Base-by-base conservation (phyloP, 2,888 invertebrate species). In the Laothoe populi region DNA sequence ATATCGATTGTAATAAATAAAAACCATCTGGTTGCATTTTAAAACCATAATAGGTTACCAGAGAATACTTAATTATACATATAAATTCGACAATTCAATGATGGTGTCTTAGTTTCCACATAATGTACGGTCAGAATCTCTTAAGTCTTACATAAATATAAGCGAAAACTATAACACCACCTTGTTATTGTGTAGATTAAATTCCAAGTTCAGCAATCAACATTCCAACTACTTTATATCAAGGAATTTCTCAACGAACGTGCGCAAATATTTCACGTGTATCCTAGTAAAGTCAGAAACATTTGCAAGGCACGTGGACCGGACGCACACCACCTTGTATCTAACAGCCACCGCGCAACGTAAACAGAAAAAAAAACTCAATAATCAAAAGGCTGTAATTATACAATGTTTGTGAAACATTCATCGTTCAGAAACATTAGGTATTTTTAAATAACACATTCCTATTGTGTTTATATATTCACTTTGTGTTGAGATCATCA, bases 331-430 rank as follows among this genome's bases (percentile, higher is more conserved):
- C 7, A 31, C 7, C 19, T 31, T 10, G 53, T 35, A 10, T 10
- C 13, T 24, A 31, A 4, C 8, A 49, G 16, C n/a, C 48, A 16
- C 26, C 19, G 16, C 10, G 31, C 35, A 53, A 53, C 31, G 35
- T 35, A 53, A 53, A 53, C 35, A 53, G 16, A 53, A 53, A 53
- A 53, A 58, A 53, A 53, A 58, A 23, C 23, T 42, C n/a, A 40
- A 26, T 40, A 58, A 38, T 38, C 26, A 58, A 58, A 58, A 58
- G 53, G 53, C 35, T 53, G 35, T 53, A 53, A 53, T 35, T 53
- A 53, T 19, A 53, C 53, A 35, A 53, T 35, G 19, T 53, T 53
- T 53, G 19, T 35, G 53, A 53, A 53, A 53, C 31, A 19, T 13
- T 24, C 10, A 53, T 35, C 10, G 26, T 53, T 53, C 31, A 53